Evolutionary conservation across 2,113 vertebrate species (phyloP).

Genomic region (Grammomys surdaster): DNA sequence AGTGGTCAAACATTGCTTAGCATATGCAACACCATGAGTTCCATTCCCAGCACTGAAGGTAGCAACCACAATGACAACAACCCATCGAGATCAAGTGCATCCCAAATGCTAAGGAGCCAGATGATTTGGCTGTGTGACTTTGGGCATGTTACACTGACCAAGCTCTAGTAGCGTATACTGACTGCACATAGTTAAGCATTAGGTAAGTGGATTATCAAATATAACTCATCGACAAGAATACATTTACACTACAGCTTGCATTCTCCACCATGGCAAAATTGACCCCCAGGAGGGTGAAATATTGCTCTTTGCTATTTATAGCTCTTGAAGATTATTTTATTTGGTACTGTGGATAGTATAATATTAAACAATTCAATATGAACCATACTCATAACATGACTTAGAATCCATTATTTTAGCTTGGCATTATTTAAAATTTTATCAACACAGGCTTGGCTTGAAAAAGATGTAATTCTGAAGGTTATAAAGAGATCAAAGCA

Average conservation of each 20-base stretch:
- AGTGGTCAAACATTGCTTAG: neutral
- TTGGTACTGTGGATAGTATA: neutral
- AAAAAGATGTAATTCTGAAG: neutral
- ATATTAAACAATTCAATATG: neutral
- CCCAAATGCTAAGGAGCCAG: neutral
- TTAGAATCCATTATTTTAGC: neutral
- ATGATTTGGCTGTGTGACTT: neutral
- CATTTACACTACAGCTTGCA: neutral
- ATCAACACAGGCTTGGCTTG: neutral
- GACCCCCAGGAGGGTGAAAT: neutral
- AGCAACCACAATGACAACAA: neutral
- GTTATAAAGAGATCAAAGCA: neutral
- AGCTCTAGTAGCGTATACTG: neutral
- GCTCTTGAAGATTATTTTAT: neutral
- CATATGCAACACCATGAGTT: neutral
- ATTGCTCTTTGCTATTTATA: neutral
- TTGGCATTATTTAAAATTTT: constrained; percentile 7
- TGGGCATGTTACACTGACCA: neutral
- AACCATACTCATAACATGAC: neutral
- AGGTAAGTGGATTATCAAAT: neutral
- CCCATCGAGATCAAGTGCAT: neutral
- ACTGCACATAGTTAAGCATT: neutral
- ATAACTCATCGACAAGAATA: neutral
- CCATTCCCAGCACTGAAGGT: neutral
- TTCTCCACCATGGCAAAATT: neutral